Evolutionary conservation across 2,797 vertebrate species (phyloP).

Genomic region (Nyctalus aviator): DNA sequence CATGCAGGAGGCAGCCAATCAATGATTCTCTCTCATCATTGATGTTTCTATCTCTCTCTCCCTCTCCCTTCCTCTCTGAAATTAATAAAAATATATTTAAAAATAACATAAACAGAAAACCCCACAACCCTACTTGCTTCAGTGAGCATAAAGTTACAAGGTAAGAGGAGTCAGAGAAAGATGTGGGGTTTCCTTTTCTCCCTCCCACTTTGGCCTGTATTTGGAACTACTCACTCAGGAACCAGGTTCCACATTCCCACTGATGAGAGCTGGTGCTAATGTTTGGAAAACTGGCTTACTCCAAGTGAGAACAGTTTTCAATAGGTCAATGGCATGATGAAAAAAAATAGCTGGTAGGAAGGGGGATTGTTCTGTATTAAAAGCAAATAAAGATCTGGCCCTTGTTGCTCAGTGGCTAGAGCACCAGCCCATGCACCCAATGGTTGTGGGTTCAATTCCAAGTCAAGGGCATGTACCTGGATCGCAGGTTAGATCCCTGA

Average conservation of each 20-base stretch:
- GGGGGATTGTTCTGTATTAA: background rate
- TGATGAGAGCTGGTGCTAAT: background rate
- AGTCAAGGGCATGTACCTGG: background rate
- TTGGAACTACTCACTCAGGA: background rate
- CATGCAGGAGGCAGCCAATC: too few relatives aligned
- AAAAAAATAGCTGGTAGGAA: background rate
- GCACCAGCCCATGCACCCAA: background rate
- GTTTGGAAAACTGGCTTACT: background rate
- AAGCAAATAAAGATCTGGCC: constrained; percentile 29
- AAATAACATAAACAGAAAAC: background rate
- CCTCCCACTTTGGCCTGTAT: background rate
- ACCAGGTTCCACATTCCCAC: background rate
- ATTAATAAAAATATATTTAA: too few relatives aligned
- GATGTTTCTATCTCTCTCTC: too few relatives aligned
- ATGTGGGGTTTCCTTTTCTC: background rate
- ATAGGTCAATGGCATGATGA: background rate
- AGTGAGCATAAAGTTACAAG: background rate
- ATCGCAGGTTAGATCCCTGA: background rate
- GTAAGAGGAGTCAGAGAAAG: constrained; percentile 8
- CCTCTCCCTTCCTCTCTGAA: too few relatives aligned
- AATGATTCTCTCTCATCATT: too few relatives aligned
- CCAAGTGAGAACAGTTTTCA: constrained; percentile 15
- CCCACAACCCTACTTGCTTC: background rate
- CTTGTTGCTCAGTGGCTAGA: background rate
- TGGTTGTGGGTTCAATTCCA: background rate